Conservation (phyloP, 1,140 invertebrate species). For the Drosophila repleta region DNA sequence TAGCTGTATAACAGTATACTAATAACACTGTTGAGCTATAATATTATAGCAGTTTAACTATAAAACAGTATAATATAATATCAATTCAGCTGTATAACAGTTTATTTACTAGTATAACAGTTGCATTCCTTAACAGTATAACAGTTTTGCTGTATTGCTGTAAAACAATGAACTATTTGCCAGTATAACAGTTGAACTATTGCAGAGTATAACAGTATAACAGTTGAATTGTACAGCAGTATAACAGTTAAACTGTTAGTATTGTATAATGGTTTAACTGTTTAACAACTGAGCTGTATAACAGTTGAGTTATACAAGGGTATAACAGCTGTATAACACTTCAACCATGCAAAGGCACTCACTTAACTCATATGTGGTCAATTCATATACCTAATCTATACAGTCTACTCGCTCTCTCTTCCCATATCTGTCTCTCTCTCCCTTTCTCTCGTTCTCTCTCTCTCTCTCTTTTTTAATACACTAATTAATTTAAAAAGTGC, state of each 20-base stretch:
- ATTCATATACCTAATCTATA: background rate
- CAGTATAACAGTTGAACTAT: background rate
- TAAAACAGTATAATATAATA: background rate
- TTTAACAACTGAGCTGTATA: background rate
- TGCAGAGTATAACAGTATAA: background rate
- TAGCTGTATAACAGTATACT: background rate
- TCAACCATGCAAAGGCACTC: background rate
- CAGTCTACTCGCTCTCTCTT: conserved; percentile 6
- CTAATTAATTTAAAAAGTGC: conserved; percentile 50
- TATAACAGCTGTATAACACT: background rate
- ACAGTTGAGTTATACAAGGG: background rate
- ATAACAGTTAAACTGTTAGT: background rate
- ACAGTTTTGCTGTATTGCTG: background rate
- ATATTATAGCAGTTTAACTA: background rate
- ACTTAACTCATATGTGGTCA: background rate
- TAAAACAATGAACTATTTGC: background rate
- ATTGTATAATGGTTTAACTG: background rate
- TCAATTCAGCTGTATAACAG: background rate
- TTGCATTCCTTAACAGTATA: background rate
- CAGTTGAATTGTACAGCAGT: background rate
- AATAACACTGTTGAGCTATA: background rate
- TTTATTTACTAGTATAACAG: background rate
- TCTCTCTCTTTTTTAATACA: conserved; percentile 14
- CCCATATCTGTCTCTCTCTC: conserved; percentile 12
- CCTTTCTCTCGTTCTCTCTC: conserved; percentile 6